phyloP scores from a whole-genome alignment of 2,797 vertebrate genomes.

The Cryptoblepharus egeriae region DNA sequence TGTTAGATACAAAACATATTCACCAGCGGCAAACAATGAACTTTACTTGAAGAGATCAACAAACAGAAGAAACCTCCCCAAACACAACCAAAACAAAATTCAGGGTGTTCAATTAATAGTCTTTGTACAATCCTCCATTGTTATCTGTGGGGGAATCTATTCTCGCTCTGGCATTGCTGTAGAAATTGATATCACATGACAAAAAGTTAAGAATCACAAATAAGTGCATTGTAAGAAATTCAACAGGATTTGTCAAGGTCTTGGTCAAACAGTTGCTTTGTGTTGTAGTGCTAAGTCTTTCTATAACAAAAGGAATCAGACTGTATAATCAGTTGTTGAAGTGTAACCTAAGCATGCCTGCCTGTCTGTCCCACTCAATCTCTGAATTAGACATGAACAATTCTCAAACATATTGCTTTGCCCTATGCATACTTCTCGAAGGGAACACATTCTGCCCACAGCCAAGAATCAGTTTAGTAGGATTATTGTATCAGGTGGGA shows the following conservation, averaged over 20 bases:
- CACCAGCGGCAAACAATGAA: too few species aligned
- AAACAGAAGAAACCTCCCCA: neutral
- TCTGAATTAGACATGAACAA: neutral
- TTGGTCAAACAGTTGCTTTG: conserved; percentile 5
- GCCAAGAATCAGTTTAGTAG: conserved; percentile 8
- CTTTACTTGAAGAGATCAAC: too few species aligned
- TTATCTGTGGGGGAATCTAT: neutral
- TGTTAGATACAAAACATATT: too few species aligned
- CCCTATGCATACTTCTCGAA: neutral
- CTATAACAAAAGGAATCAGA: conserved; percentile 13
- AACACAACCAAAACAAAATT: neutral
- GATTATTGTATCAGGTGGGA: neutral
- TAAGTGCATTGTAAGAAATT: rapidly evolving
- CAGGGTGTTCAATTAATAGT: neutral
- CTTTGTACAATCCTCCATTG: neutral
- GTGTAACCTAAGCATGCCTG: conserved; percentile 19
- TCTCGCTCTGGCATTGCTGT: neutral
- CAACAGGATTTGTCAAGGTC: neutral
- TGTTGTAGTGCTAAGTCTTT: neutral
- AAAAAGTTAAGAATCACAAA: neutral
- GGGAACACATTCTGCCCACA: neutral
- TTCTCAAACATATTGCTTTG: neutral
- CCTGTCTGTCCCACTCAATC: neutral
- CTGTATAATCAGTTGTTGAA: neutral
- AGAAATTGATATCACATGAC: neutral